Evolutionary conservation across 2,797 vertebrate species (phyloP), one percentile per base, ranked within the genome.

Genomic region (Phoebastria nigripes): DNA sequence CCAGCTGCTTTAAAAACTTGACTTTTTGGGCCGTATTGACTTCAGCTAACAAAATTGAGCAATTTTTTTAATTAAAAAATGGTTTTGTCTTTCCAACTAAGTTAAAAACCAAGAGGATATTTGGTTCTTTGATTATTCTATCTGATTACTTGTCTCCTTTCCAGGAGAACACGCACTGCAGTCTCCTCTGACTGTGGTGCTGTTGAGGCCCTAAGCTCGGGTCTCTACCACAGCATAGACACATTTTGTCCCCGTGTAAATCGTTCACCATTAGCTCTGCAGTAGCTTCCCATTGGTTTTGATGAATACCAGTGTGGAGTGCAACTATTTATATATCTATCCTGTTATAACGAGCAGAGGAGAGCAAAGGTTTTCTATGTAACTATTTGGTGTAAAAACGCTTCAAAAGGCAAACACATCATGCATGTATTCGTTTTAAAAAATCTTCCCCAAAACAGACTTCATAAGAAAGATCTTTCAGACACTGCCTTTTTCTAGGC

Each of bases 121-220:
- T n/a, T 66, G 16, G 56, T 70, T 80, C 12, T 66, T 76, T 73
- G 35, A 61, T 39, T 61, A 69, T 35, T 76, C 44, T 49, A 25
- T 25, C 7, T 22, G 66, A 19, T 22, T 44, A 51, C 39, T 76
- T 65, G 15, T 24, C 33, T 55, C 35, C 46, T 85, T 66, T 42
- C 55, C 47, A 82, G 19, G 8, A 16, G 42, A 90, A 59, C 15
- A 72, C 0, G 0, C 8, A 12, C 15, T 28, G 24, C 31, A 62
- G 87, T 26, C 28, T 87, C 55, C 8, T 79, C 41, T 42, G 9
- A 54, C 15, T 14, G 6, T 6, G 35, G 21, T 11, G 25, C 31
- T 72, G 39, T 19, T 52, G 24, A 90, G 46, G 33, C 13, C 22
- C 31, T 49, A 51, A 79, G 44, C 19, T 15, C 8, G 21, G 3